These are phyloP conservation scores for Athalia rosae DNA, from an alignment of 2,888 invertebrate species.

Conservation along the genomic window DNA sequence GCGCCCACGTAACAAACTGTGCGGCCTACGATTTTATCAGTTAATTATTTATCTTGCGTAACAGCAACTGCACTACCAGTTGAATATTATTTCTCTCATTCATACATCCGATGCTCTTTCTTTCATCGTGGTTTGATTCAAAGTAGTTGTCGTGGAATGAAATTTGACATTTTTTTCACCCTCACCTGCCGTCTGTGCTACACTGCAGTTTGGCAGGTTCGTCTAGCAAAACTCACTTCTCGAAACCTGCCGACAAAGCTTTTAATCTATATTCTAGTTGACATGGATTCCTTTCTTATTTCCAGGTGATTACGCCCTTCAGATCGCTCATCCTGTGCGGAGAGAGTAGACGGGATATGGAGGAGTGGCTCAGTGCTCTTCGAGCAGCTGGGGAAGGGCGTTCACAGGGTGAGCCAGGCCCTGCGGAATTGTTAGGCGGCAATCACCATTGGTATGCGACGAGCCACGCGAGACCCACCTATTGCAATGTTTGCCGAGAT, in stretches of 20 bases:
- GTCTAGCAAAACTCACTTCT: background rate
- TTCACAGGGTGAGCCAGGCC: constrained; percentile 75
- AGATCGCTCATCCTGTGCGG: constrained; percentile 87
- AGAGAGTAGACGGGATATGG: constrained; percentile 91
- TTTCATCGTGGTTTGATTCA: background rate
- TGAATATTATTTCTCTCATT: background rate
- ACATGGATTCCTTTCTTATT: background rate
- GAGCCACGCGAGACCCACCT: constrained; percentile 95
- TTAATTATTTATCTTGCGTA: no score
- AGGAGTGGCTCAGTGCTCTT: constrained; percentile 91
- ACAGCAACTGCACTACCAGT: no score
- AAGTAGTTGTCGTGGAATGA: background rate
- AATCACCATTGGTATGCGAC: constrained; percentile 92
- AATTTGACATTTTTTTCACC: constrained; percentile 8
- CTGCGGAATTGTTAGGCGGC: constrained; percentile 81
- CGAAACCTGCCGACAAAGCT: background rate
- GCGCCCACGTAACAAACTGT: background rate
- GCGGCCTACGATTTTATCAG: background rate
- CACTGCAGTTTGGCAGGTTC: constrained; percentile 41
- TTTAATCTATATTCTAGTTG: background rate
- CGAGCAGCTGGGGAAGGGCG: constrained; percentile 80
- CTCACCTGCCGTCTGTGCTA: constrained; percentile 29
- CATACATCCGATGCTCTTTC: background rate
- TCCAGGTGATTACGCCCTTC: constrained; percentile 85
- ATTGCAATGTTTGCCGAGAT: constrained; percentile 97